A percentile compares a stretch with the other conserved stretches of the same genome.
These are phyloP conservation scores for Drosophila nigromelanica DNA, from an alignment of 1,140 invertebrate genomes.

Conservation along the genomic window DNA sequence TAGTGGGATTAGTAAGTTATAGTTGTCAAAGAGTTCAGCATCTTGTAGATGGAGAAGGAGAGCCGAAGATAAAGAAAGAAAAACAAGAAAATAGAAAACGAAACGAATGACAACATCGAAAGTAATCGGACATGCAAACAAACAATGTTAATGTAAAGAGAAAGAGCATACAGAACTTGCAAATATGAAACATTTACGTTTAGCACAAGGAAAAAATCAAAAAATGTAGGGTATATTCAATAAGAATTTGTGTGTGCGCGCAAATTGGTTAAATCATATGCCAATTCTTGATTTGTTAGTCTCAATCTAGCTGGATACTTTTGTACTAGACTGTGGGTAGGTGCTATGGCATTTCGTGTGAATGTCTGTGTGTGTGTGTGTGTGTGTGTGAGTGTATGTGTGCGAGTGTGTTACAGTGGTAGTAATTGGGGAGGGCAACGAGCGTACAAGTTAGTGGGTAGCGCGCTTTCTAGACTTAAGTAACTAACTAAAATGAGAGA, in stretches of 20 bases:
- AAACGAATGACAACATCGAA: slow-evolving; percentile 39
- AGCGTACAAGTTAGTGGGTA: slow-evolving; percentile 60
- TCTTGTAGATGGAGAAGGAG: slow-evolving; percentile 13
- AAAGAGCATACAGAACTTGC: slow-evolving; percentile 39
- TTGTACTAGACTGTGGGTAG: slow-evolving; percentile 26
- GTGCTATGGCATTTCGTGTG: slow-evolving; percentile 39
- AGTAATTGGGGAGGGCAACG: slow-evolving; percentile 26
- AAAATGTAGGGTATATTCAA: background rate
- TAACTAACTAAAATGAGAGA: slow-evolving; percentile 57
- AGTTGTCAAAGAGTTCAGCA: slow-evolving; percentile 31
- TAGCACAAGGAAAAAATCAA: slow-evolving; percentile 25
- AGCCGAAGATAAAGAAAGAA: slow-evolving; percentile 16
- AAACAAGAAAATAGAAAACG: background rate
- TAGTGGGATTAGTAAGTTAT: slow-evolving; percentile 33
- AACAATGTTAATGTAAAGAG: slow-evolving; percentile 6
- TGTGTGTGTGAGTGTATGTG: slow-evolving; percentile 23
- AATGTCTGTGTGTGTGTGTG: slow-evolving; percentile 12
- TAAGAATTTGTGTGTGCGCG: slow-evolving; percentile 20
- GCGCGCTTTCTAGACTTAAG: slow-evolving; percentile 66
- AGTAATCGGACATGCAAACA: slow-evolving; percentile 34
- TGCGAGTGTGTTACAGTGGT: slow-evolving; percentile 19
- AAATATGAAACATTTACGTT: slow-evolving; percentile 48
- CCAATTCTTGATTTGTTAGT: slow-evolving; percentile 56
- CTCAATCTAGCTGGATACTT: slow-evolving; percentile 68
- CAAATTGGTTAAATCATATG: slow-evolving; percentile 35